These are phyloP conservation scores for Chaetophractus vellerosus DNA, from an alignment of 2,797 vertebrate species.

Conservation along the genomic window DNA sequence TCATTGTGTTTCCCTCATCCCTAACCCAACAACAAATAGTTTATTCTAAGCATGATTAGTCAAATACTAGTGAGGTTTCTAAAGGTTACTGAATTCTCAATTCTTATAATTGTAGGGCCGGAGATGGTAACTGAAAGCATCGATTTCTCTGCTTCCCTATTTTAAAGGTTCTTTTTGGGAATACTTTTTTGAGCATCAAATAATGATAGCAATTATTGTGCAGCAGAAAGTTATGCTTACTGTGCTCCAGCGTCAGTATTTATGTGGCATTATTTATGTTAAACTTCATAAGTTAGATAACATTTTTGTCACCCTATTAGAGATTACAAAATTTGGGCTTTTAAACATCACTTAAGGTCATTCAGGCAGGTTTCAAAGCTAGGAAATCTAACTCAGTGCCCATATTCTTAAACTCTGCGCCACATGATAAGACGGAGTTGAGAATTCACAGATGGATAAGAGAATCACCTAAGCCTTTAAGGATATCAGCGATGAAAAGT, in stretches of 20 bases:
- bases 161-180: constrained; percentile 39
- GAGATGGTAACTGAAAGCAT: not conserved
- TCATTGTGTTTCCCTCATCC: not conserved
- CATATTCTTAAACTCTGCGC: not conserved
- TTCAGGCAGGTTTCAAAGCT: not conserved
- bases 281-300: not conserved
- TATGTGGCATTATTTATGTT: not conserved
- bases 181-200: not conserved
- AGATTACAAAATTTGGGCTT: not conserved
- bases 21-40: not conserved
- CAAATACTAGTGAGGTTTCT: not conserved
- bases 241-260: not conserved
- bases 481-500: not conserved
- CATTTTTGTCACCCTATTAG: not conserved
- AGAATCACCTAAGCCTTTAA: not conserved
- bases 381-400: not conserved
- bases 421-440: not conserved
- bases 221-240: not conserved
- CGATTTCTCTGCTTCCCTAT: not conserved
- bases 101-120: not conserved
- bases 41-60: not conserved
- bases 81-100: not conserved
- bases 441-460: not conserved
- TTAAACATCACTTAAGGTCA: not conserved
- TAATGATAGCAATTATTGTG: not conserved